Percentiles rank a stretch among this genome's conserved stretches.
Evolutionary conservation across 2,113 vertebrate species (phyloP).

Genomic region (Arizona elegans): DNA sequence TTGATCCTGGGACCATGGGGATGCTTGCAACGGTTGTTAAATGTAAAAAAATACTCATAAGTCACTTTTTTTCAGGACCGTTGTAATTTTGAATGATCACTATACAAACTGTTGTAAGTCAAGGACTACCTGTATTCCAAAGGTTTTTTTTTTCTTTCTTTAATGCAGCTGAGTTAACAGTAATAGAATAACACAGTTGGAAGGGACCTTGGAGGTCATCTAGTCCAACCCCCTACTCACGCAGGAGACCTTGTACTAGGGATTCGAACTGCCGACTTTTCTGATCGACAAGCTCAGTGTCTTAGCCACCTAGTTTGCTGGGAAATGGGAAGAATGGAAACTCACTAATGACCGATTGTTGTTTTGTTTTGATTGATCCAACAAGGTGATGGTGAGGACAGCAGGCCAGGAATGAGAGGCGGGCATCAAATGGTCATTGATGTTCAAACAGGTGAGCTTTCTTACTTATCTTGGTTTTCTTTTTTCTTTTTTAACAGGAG

Average conservation of each 20-base stretch:
- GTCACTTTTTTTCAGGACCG: background rate
- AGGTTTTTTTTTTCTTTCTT: background rate
- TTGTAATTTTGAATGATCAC: background rate
- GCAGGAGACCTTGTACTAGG: too few relatives aligned
- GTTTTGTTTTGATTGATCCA: slow-evolving; percentile 9
- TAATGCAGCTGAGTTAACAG: background rate
- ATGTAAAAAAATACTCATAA: background rate
- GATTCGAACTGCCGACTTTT: too few relatives aligned
- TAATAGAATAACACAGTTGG: too few relatives aligned
- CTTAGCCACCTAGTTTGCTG: background rate
- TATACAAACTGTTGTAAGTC: background rate
- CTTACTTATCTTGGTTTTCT: background rate
- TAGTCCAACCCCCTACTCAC: too few relatives aligned
- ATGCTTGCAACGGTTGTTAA: too few relatives aligned
- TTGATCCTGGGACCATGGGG: background rate
- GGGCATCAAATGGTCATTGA: slow-evolving; percentile 99
- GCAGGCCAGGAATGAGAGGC: slow-evolving; percentile 95
- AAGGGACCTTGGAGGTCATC: too few relatives aligned
- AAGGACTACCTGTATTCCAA: background rate
- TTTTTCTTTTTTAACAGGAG: background rate
- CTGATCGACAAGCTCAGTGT: too few relatives aligned
- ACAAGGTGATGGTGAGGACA: slow-evolving; percentile 94
- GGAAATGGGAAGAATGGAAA: background rate
- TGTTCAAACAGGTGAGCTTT: slow-evolving; percentile 89
- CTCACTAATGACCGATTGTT: background rate